A percentile compares a stretch with the other conserved stretches of the same genome.
Conservation (phyloP, 2,888 invertebrate genomes). For the Chydorus sphaericus region DNA sequence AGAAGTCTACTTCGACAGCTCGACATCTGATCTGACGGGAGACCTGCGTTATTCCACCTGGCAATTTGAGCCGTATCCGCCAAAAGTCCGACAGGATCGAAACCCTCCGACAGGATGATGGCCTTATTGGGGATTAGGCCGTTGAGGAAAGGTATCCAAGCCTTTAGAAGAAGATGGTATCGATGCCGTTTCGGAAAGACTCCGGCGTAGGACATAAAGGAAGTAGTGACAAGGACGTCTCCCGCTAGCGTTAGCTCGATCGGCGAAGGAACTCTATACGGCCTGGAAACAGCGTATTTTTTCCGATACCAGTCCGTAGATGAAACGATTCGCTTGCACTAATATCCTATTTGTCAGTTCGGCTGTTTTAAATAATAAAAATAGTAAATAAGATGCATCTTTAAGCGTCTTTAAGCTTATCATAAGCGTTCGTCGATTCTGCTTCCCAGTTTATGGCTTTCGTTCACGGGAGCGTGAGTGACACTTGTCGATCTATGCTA, state of each 20-base stretch:
- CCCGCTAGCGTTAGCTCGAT: slow-evolving; percentile 84
- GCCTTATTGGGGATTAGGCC: neutral
- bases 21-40: slow-evolving; percentile 92
- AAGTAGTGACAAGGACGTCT: slow-evolving; percentile 79
- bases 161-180: slow-evolving; percentile 67
- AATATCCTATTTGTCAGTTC: slow-evolving; percentile 88
- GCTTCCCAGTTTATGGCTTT: slow-evolving; percentile 88
- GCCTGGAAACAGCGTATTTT: slow-evolving; percentile 93
- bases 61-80: slow-evolving; percentile 92
- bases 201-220: slow-evolving; percentile 92
- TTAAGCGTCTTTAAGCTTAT: no score
- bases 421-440: slow-evolving; percentile 59
- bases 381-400: no score
- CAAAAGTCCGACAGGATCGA: slow-evolving; percentile 71
- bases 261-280: slow-evolving; percentile 56
- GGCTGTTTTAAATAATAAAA: no score
- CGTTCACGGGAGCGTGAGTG: slow-evolving; percentile 84
- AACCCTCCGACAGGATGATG: slow-evolving; percentile 47
- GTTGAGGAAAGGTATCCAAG: slow-evolving; percentile 65
- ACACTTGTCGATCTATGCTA: slow-evolving; percentile 70
- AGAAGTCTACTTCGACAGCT: slow-evolving; percentile 77
- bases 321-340: slow-evolving; percentile 78
- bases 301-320: slow-evolving; percentile 88
- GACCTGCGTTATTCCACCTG: slow-evolving; percentile 88
- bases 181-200: slow-evolving; percentile 91